Evolutionary conservation across 2,888 invertebrate genomes (phyloP).

Genomic region (Cerceris rybyensis): DNA sequence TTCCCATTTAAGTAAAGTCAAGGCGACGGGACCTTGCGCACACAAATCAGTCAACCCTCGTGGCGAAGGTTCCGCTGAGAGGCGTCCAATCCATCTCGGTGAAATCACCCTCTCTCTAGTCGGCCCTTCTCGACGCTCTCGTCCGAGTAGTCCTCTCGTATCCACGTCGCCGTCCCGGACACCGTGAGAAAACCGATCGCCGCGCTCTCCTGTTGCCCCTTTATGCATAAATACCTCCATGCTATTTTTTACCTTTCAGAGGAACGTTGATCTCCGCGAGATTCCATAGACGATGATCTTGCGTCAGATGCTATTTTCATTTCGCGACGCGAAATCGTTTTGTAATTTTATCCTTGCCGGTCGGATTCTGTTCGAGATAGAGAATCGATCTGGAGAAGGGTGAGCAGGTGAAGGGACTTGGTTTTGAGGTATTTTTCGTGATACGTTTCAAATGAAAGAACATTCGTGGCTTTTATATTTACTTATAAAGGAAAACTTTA

Average conservation of each 20-base stretch:
- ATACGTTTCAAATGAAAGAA: too few relatives aligned
- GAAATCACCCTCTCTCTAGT: slow-evolving; percentile 74
- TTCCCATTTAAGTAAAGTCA: slow-evolving; percentile 79
- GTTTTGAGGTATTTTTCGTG: too few relatives aligned
- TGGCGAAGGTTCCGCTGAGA: slow-evolving; percentile 57
- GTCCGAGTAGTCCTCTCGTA: slow-evolving; percentile 47
- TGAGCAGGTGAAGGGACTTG: too few relatives aligned
- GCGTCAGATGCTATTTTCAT: slow-evolving; percentile 55
- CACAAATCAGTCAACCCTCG: slow-evolving; percentile 79
- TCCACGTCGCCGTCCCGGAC: slow-evolving; percentile 48
- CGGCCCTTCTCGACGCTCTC: slow-evolving; percentile 46
- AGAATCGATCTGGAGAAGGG: too few relatives aligned
- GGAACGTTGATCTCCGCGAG: slow-evolving; percentile 42
- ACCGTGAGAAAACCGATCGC: slow-evolving; percentile 69
- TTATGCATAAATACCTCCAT: slow-evolving; percentile 63
- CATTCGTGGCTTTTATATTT: too few relatives aligned
- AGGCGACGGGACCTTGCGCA: slow-evolving; percentile 77
- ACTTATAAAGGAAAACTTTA: too few relatives aligned
- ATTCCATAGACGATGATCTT: slow-evolving; percentile 51
- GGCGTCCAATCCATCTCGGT: slow-evolving; percentile 77
- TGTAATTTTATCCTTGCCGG: slow-evolving; percentile 37
- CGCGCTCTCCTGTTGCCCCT: slow-evolving; percentile 43
- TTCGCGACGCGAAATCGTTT: slow-evolving; percentile 42
- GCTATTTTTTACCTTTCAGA: slow-evolving; percentile 24
- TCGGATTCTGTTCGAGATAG: background rate